A percentile compares a stretch with the other conserved stretches of the same genome.
phyloP scores from a whole-genome alignment of 2,113 vertebrate genomes.

The Tyrannus savana region DNA sequence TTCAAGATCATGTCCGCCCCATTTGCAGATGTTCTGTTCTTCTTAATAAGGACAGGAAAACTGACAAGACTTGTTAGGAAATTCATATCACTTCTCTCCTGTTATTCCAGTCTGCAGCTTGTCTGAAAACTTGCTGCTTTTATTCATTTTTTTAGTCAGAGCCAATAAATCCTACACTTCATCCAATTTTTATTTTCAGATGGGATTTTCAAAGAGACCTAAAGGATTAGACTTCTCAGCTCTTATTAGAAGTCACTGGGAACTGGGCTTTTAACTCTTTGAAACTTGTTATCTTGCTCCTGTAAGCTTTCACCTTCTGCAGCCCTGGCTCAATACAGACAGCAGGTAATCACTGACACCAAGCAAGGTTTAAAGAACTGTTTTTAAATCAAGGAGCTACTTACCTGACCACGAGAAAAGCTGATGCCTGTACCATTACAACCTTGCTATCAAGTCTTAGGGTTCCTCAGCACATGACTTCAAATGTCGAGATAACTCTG shows the following conservation, averaged over 20 bases:
- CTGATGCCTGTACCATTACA: neutral
- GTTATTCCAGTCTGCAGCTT: constrained; percentile 17
- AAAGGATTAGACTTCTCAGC: constrained; percentile 27
- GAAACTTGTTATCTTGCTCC: constrained; percentile 3
- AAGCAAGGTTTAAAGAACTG: neutral
- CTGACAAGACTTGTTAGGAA: neutral
- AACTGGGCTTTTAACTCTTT: constrained; percentile 17
- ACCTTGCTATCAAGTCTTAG: neutral
- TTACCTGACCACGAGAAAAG: neutral
- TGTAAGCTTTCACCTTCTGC: neutral
- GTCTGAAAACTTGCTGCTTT: constrained; percentile 2
- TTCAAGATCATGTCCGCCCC: constrained; percentile 24
- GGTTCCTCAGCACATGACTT: neutral
- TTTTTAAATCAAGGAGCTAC: neutral
- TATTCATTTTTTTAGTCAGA: neutral
- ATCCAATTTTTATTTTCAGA: constrained; percentile 46
- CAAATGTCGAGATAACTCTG: neutral
- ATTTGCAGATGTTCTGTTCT: constrained; percentile 37
- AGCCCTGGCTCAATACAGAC: neutral
- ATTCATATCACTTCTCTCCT: neutral
- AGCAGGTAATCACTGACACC: neutral
- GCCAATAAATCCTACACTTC: constrained; percentile 32
- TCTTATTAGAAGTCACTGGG: neutral
- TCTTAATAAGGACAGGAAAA: constrained; percentile 15
- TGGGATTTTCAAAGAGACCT: constrained; percentile 15